phyloP scores from a whole-genome alignment of 2,797 vertebrate genomes.

The Mormyrops attenuatus region DNA sequence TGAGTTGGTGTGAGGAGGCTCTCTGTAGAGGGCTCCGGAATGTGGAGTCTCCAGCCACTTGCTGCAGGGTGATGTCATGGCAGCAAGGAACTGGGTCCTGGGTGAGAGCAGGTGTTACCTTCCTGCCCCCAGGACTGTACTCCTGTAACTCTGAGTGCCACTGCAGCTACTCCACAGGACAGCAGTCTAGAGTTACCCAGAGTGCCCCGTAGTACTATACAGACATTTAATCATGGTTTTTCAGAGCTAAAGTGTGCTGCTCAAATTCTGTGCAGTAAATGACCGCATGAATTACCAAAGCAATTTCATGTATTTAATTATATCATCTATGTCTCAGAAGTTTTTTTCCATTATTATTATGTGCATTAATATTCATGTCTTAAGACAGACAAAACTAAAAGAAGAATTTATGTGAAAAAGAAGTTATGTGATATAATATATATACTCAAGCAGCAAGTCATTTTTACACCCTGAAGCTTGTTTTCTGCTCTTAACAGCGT shows the following conservation, averaged over 20 bases:
- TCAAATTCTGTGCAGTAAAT: neutral
- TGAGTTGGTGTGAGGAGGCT: no score
- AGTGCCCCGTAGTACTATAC: neutral
- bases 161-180: neutral
- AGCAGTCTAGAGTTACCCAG: neutral
- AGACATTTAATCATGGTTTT: neutral
- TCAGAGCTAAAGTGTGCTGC: neutral
- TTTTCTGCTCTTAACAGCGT: neutral
- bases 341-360: neutral
- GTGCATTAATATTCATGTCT: neutral
- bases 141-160: neutral
- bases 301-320: neutral
- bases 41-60: neutral
- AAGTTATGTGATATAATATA: neutral
- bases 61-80: neutral
- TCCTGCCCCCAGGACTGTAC: neutral
- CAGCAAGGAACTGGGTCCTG: neutral
- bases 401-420: no score
- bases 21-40: neutral
- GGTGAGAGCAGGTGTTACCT: neutral
- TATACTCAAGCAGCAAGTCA: neutral
- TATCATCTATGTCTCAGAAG: neutral
- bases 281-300: neutral
- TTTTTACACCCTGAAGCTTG: conserved; percentile 4
- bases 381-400: neutral